A percentile compares a stretch with the other conserved stretches of the same genome.
phyloP scores from a whole-genome alignment of 2,797 vertebrate genomes.

The Onychomys leucogaster region DNA sequence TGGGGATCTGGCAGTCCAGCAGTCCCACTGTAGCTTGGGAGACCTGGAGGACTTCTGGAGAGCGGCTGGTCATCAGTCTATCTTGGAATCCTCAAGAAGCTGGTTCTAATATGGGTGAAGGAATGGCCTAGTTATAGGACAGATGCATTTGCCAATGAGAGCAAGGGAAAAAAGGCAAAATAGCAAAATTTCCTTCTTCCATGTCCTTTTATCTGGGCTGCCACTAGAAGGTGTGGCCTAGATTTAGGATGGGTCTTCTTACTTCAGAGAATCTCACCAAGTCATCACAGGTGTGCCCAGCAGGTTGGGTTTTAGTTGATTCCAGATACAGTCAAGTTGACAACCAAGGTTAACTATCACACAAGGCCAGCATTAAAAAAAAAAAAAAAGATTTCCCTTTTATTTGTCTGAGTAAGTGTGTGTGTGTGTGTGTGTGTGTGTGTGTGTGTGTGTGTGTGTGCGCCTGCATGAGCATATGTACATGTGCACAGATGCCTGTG shows the following conservation, averaged over 20 bases:
- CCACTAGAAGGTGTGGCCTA: not conserved
- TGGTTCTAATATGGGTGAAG: not conserved
- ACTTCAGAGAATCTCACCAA: not conserved
- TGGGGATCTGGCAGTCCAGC: not conserved
- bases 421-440: not conserved
- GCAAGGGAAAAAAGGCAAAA: not conserved
- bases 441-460: not conserved
- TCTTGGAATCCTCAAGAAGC: not conserved
- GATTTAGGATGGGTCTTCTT: not conserved
- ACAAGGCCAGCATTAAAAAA: not conserved
- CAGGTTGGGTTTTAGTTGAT: not conserved
- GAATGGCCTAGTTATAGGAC: too few species aligned
- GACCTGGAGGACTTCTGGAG: not conserved
- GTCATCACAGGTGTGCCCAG: not conserved
- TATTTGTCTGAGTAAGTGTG: not conserved
- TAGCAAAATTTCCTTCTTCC: not conserved
- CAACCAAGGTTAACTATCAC: not conserved
- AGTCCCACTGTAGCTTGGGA: not conserved
- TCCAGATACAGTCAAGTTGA: not conserved
- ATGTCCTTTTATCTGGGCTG: not conserved
- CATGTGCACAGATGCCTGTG: fast-evolving
- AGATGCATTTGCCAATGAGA: not conserved
- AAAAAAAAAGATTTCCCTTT: not conserved
- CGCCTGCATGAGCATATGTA: not conserved
- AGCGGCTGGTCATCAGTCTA: too few species aligned